Base-by-base conservation (phyloP, 1,140 invertebrate genomes). In the Steinernema feltiae region DNA sequence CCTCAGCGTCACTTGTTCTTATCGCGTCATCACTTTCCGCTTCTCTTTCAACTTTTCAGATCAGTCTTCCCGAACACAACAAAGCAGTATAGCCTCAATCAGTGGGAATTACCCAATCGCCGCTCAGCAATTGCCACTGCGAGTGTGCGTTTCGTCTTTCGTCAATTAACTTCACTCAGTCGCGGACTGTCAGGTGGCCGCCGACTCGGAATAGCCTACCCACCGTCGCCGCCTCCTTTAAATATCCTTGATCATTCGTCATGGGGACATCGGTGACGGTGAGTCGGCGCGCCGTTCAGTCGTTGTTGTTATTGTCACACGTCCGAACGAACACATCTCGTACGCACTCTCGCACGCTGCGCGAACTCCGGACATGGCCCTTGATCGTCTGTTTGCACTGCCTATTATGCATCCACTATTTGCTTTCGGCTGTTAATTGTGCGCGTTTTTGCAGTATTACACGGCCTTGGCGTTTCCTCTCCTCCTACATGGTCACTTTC, bases 141-240 rank as follows among this genome's bases (percentile, higher is more conserved):
- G 53, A 63, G 53, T 63, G 53, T 63, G 53, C 53, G 53, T 63
- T 63, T 63, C 53, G 53, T 63, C 53, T 63, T 63, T 63, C 53
- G 53, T n/a, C 7, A 63, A 63, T 63, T 63, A 21, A 63, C 53
- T 63, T 27, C 15, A n/a, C 24, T 27, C 53, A 63, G 12, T 63
- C 24, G 24, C 15, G 3, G 12, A 63, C 12, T 17, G 53, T 63
- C 53, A 63, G 53, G 53, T 63, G 53, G 53, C 15, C 53, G 53
- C 24, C 53, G 53, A 15, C 24, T 63, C 53, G 53, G 53, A 27
- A 63, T 63, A 63, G 53, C 53, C 53, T 3, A 15, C 24, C 53
- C 53, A 27, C 53, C 53, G 35, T 18, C 35, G 35, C 35, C 35
- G 35, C 35, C 7, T 7, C 35, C 35, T 7, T 18, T 27, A 21